A percentile compares a stretch with the other conserved stretches of the same genome.
Conservation (phyloP, 2,888 invertebrate genomes). For the Andrena bucephala region DNA sequence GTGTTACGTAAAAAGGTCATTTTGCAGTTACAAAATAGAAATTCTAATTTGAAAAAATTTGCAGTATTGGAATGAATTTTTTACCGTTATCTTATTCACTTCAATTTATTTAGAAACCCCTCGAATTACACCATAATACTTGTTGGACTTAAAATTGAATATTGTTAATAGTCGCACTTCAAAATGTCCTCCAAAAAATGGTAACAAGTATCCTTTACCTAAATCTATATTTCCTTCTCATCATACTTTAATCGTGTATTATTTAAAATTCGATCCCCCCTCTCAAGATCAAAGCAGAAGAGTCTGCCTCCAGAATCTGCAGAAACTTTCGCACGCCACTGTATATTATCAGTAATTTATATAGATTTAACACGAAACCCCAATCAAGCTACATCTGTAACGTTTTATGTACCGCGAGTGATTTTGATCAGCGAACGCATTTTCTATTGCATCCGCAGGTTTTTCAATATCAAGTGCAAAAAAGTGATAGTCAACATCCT, state of each 20-base stretch:
- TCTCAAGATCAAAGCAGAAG: neutral
- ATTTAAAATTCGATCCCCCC: neutral
- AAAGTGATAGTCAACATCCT: neutral
- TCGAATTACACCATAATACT: neutral
- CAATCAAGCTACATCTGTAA: neutral
- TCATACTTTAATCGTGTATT: too few relatives aligned
- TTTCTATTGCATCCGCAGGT: constrained; percentile 2
- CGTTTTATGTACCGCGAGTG: neutral
- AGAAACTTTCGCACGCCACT: neutral
- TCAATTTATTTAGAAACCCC: neutral
- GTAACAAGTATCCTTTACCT: too few relatives aligned
- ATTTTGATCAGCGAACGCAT: constrained; percentile 3
- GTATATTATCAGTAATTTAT: neutral
- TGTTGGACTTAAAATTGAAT: neutral
- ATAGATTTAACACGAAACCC: neutral
- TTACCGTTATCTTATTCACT: too few relatives aligned
- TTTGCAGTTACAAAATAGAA: too few relatives aligned
- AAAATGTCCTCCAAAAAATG: neutral
- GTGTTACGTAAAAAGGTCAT: too few relatives aligned
- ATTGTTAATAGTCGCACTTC: neutral
- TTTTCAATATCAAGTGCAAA: neutral
- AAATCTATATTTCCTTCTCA: too few relatives aligned
- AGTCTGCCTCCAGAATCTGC: neutral
- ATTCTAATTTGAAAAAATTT: too few relatives aligned
- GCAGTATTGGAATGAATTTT: too few relatives aligned